Base-by-base conservation (phyloP, 2,888 invertebrate genomes). In the Agelastica alni region DNA sequence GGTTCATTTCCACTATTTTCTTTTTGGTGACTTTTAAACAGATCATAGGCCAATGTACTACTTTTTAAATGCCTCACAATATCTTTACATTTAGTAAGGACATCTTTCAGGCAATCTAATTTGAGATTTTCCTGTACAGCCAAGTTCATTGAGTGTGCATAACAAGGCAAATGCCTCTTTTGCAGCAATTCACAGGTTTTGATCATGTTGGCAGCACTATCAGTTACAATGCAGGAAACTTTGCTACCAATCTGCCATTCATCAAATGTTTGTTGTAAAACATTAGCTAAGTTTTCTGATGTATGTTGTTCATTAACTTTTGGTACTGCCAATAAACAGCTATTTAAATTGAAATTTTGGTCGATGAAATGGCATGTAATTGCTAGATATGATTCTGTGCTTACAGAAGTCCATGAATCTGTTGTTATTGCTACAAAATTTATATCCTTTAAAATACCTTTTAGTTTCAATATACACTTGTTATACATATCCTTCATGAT, bases 401-500 rank as follows among this genome's bases (percentile, higher is more conserved):
- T 1, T 5, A 26, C 16, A 42, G 47, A 56, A 2, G 53, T 57
- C 53, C 53, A 57, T 18, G 13, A 32, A 17, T 57, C 53, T 37
- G 49, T 39, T 7, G 49, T 57, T 28, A 57, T 32, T 20, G 53
- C 53, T 18, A 57, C 39, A 48, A 32, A 49, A 7, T 48, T 42
- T 9, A 57, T 41, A 36, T 51, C 17, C 18, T 18, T 31, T 32
- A 49, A 42, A n/a, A 37, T 36, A 2, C 39, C 31, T 49, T 49
- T 37, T 16, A 57, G 20, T 53, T 57, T 53, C 10, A 26, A n/a
- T 6, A 10, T 4, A 10, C 10, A 22, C 28, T 51, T 30, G n/a
- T 5, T 10, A 37, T 46, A 46, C n/a, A 18, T 10, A 26, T 41
- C 37, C 31, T 56, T 47, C n/a, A 51, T 12, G 41, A 46, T n/a